phyloP scores from a whole-genome alignment of 1,140 invertebrate genomes.

The Temnothorax nylanderi region DNA sequence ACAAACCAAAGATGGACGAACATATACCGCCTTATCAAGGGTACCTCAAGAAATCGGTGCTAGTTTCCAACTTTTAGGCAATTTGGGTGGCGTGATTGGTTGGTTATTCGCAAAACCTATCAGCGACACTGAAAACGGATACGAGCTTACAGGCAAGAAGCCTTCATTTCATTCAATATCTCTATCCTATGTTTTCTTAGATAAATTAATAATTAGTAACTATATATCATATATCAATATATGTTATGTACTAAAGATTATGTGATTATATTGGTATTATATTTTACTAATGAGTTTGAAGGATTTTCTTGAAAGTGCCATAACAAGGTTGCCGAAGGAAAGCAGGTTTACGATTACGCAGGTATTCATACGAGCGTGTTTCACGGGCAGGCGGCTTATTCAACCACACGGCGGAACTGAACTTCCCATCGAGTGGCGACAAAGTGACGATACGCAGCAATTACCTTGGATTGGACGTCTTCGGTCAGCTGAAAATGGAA shows the following conservation, averaged over 20 bases:
- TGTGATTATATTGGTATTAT: neutral
- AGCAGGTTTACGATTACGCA: neutral
- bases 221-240: neutral
- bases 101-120: slow-evolving; percentile 96
- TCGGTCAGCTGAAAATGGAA: slow-evolving; percentile 93
- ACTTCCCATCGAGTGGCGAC: slow-evolving; percentile 90
- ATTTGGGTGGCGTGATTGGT: slow-evolving; percentile 93
- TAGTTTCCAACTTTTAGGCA: slow-evolving; percentile 92
- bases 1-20: slow-evolving; percentile 94
- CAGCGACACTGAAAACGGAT: slow-evolving; percentile 93
- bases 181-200: neutral
- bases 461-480: slow-evolving; percentile 95
- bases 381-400: slow-evolving; percentile 90
- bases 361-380: slow-evolving; percentile 3
- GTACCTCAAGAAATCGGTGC: slow-evolving; percentile 90
- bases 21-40: slow-evolving; percentile 96
- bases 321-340: neutral
- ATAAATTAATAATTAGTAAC: neutral
- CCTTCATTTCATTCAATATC: neutral
- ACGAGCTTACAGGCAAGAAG: slow-evolving; percentile 90
- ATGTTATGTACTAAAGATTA: neutral
- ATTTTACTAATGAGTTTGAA: neutral
- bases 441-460: slow-evolving; percentile 91
- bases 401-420: slow-evolving; percentile 92
- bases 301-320: neutral